These are phyloP conservation scores for Pocota personata DNA, from an alignment of 2,888 invertebrate genomes.

Conservation along the genomic window DNA sequence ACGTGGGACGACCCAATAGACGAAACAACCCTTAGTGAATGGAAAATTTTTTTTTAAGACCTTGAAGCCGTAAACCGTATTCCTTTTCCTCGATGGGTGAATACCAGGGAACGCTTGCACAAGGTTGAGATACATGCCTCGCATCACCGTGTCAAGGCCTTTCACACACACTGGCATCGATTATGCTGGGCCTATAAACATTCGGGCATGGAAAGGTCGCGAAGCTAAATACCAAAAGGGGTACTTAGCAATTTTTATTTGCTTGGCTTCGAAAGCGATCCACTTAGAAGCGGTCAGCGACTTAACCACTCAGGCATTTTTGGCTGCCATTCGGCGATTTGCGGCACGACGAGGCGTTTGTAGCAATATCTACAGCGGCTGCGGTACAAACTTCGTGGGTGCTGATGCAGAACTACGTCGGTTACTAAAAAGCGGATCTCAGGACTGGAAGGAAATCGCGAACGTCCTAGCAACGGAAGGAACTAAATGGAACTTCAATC, in stretches of 20 bases:
- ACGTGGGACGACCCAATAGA: too few species aligned
- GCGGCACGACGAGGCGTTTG: background rate
- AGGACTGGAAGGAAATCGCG: background rate
- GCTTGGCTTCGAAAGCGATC: background rate
- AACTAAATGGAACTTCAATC: constrained; percentile 10
- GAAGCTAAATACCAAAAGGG: background rate
- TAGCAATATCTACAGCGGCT: background rate
- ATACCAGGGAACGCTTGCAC: too few species aligned
- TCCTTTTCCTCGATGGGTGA: too few species aligned
- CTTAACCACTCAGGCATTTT: background rate
- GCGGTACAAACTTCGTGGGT: background rate
- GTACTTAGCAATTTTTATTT: background rate
- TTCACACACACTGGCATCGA: background rate
- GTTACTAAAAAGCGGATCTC: background rate
- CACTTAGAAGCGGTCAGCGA: background rate
- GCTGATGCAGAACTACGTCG: background rate
- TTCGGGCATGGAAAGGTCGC: background rate
- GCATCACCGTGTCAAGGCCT: background rate
- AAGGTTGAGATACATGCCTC: background rate
- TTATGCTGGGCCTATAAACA: background rate
- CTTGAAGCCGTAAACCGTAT: too few species aligned
- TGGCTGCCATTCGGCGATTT: background rate
- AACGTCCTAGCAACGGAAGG: constrained; percentile 10
- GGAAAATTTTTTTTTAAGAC: too few species aligned
- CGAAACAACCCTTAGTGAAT: too few species aligned